A percentile compares a stretch with the other conserved stretches of the same genome.
These are phyloP conservation scores for Ceyx cyanopectus DNA, from an alignment of 2,113 vertebrate species.

Conservation along the genomic window DNA sequence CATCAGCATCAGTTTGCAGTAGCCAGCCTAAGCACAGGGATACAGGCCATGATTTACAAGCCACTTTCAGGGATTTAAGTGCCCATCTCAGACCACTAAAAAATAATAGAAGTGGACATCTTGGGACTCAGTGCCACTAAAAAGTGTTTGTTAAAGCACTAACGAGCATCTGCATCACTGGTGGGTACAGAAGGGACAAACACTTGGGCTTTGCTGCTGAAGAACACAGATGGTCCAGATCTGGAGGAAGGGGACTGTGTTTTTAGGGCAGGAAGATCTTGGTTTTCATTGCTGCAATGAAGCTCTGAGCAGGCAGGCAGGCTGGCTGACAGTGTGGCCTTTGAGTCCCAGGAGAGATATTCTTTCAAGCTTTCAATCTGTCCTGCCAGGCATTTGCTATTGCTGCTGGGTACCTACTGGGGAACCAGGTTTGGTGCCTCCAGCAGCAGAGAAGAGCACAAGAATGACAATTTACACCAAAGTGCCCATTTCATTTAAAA, in stretches of 20 bases:
- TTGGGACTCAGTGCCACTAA: fast-evolving
- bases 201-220: not conserved
- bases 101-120: not conserved
- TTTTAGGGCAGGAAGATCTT: not conserved
- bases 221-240: fast-evolving
- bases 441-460: not conserved
- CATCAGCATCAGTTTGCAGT: not conserved
- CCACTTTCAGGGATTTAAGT: not conserved
- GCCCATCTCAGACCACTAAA: not conserved
- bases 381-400: not conserved
- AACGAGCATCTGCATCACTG: not conserved
- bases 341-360: conserved; percentile 14
- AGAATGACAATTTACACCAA: not conserved
- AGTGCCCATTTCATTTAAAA: not conserved
- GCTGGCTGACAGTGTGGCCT: not conserved
- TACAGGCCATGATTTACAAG: not conserved
- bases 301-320: not conserved
- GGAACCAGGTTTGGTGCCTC: not conserved
- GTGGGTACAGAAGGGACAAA: not conserved
- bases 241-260: not conserved
- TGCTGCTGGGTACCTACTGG: not conserved
- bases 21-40: not conserved
- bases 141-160: not conserved
- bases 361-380: not conserved
- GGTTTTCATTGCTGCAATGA: not conserved